Percentiles rank a stretch among this genome's conserved stretches.
Conservation (phyloP, 2,113 vertebrate species). For the Pelecanoides urinatrix region DNA sequence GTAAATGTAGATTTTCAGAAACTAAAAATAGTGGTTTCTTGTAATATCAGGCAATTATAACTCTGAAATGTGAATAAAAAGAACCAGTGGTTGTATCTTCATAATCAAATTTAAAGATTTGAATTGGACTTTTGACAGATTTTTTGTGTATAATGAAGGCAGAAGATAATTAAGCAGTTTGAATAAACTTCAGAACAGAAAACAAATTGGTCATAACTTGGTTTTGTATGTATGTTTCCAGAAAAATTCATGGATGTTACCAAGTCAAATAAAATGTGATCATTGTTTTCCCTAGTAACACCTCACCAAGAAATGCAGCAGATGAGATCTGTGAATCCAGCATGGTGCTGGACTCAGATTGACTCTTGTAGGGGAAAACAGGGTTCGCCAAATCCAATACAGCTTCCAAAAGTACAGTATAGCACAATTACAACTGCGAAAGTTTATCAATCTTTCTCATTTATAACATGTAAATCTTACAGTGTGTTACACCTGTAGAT, state of each 20-base stretch:
- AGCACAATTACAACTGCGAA: not conserved
- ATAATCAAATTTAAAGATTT: not conserved
- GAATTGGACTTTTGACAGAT: not conserved
- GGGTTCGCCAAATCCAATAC: not conserved
- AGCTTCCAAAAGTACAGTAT: not conserved
- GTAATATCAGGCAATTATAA: not conserved
- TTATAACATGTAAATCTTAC: not conserved
- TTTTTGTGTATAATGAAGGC: not conserved
- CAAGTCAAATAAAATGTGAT: not conserved
- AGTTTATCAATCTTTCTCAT: not conserved
- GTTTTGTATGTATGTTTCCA: not conserved
- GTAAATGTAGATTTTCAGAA: constrained; percentile 34
- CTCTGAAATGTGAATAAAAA: constrained; percentile 28
- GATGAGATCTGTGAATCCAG: not conserved
- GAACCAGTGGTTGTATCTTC: not conserved
- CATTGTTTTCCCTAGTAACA: not conserved
- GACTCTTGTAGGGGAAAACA: not conserved
- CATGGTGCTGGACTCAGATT: not conserved
- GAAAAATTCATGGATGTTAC: not conserved
- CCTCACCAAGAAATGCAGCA: not conserved
- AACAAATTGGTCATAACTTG: not conserved
- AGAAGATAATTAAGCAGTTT: not conserved
- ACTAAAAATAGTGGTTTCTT: constrained; percentile 46
- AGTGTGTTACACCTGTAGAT: not conserved
- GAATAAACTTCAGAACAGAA: not conserved